Evolutionary conservation across 2,797 vertebrate genomes (phyloP), one percentile per base, ranked within the genome.

Genomic region (Amazona finschi): DNA sequence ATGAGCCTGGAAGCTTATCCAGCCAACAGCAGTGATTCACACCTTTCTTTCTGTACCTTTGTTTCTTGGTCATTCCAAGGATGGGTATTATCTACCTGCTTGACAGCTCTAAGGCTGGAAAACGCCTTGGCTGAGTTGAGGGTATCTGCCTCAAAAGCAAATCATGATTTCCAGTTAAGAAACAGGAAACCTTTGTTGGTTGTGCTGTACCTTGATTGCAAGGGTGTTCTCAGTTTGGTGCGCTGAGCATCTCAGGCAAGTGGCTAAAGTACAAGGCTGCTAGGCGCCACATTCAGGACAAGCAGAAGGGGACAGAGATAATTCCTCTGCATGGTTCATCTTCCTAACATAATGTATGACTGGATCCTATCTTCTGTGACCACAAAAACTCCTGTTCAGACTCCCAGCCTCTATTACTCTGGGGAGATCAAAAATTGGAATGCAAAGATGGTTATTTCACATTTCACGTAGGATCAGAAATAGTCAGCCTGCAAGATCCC

Each of bases 31-130:
- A 4, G 1, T 33, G 53, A 44, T 82, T 94, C 77, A 62, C 77
- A 91, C 90, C 31, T 95, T 66, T 78, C 73, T 75, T 87, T 88
- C 36, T 91, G 46, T 70, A 81, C 70, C 80, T 93, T 74, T 75
- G 47, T n/a, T 86, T 70, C 80, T 79, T 67, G 7, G 55, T 85
- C 33, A 21, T 64, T 82, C 33, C 83, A 70, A 91, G 43, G 8
- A 9, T 33, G 6, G 50, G 70, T 90, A 72, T 78, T 88, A 62
- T 75, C 76, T 84, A 58, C 46, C 79, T 84, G 41, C n/a, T 70
- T 87, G 28, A 71, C n/a, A 76, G 25, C 38, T 91, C 62, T 60
- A 87, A 79, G 36, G 38, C 46, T 72, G 53, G 11, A 91, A 41
- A 81, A 95, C 25, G 31, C 30, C 52, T 90, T 82, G 61, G 38